Conservation (phyloP, 2,797 vertebrate genomes). For the Geotrypetes seraphini region DNA sequence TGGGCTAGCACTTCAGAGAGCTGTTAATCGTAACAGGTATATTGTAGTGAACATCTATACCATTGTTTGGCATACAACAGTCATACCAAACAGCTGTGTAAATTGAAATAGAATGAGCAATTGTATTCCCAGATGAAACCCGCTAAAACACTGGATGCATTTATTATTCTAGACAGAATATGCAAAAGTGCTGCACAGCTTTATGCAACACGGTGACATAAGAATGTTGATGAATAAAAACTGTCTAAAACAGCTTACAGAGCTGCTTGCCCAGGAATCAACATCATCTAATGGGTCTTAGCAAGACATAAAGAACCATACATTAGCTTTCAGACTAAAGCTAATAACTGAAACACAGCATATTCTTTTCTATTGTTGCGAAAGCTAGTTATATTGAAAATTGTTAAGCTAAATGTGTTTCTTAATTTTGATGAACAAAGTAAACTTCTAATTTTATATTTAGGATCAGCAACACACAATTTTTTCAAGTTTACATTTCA, state of each 20-base stretch:
- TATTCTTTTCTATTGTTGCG: slow-evolving; percentile 52
- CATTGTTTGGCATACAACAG: slow-evolving; percentile 13
- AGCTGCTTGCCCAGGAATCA: slow-evolving; percentile 49
- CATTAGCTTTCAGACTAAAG: slow-evolving; percentile 60
- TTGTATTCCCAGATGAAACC: slow-evolving; percentile 23
- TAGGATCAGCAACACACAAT: too few species aligned
- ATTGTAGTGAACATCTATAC: slow-evolving; percentile 9
- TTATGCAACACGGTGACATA: slow-evolving; percentile 48
- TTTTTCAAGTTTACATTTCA: slow-evolving; percentile 27
- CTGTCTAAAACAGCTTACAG: slow-evolving; percentile 40
- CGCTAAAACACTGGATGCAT: slow-evolving; percentile 31
- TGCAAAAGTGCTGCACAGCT: slow-evolving; percentile 31
- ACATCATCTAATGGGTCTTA: slow-evolving; percentile 57
- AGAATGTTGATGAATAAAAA: slow-evolving; percentile 50
- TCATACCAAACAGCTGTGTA: slow-evolving; percentile 18
- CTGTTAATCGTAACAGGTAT: slow-evolving; percentile 5
- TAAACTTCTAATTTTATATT: too few species aligned
- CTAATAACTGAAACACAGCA: slow-evolving; percentile 50
- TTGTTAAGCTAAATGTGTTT: slow-evolving; percentile 46
- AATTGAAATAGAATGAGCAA: slow-evolving; percentile 28
- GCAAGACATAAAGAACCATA: slow-evolving; percentile 49
- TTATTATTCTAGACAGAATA: slow-evolving; percentile 39
- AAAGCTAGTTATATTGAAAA: slow-evolving; percentile 51
- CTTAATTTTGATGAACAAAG: slow-evolving; percentile 49
- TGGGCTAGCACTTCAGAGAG: too few species aligned